phyloP scores from a whole-genome alignment of 2,113 vertebrate genomes.

The Mormyrus lacerda region DNA sequence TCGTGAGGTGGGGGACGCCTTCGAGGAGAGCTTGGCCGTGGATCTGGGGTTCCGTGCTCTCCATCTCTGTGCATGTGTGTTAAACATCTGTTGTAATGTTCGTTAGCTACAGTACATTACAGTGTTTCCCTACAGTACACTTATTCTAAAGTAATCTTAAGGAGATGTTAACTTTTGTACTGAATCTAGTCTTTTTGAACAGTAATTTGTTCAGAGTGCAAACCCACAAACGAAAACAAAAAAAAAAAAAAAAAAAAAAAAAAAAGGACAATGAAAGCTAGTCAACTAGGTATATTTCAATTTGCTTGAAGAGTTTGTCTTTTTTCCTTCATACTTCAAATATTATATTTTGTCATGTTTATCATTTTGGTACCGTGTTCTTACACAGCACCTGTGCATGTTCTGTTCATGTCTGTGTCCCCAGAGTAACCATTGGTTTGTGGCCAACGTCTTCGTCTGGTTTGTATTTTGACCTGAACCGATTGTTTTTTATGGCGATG shows the following conservation, averaged over 20 bases:
- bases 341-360: neutral
- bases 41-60: constrained; percentile 54
- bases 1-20: constrained; percentile 44
- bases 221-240: no score
- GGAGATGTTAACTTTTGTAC: constrained; percentile 75
- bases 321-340: constrained; percentile 32
- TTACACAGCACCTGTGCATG: neutral
- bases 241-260: constrained; percentile 40
- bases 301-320: constrained; percentile 61
- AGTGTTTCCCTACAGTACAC: constrained; percentile 87
- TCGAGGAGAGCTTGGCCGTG: neutral
- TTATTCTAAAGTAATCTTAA: constrained; percentile 72
- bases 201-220: constrained; percentile 94
- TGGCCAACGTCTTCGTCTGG: constrained; percentile 32
- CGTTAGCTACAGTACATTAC: constrained; percentile 73
- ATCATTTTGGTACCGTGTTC: neutral
- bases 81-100: constrained; percentile 93
- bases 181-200: constrained; percentile 77
- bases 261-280: constrained; percentile 41
- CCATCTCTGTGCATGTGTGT: constrained; percentile 84
- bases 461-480: constrained; percentile 68
- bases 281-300: constrained; percentile 50
- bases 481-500: constrained; percentile 64
- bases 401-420: constrained; percentile 39
- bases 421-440: constrained; percentile 13